Conservation (phyloP, 64 coral and sea anemone genomes). For the Pocillopora damicornis region DNA sequence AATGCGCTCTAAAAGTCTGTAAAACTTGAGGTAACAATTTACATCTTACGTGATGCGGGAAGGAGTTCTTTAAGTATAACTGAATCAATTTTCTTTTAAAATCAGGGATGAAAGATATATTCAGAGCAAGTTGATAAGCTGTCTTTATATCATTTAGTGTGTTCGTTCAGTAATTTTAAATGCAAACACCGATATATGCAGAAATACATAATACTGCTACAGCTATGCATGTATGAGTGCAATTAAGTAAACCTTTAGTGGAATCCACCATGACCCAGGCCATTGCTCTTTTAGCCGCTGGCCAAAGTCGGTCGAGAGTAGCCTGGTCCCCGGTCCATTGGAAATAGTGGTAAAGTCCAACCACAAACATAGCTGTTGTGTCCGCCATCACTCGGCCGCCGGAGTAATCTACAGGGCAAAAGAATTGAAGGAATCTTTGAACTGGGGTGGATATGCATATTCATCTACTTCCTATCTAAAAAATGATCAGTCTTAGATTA, state of each 20-base stretch:
- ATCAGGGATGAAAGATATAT: too few species aligned
- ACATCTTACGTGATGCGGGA: background rate
- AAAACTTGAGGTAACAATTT: background rate
- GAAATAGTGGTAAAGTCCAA: conserved; percentile 82
- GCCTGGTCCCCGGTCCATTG: conserved; percentile 73
- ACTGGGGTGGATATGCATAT: too few species aligned
- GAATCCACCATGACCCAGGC: conserved; percentile 71
- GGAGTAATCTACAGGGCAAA: conserved; percentile 58
- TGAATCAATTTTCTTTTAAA: too few species aligned
- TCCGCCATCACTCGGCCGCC: conserved; percentile 88
- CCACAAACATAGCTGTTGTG: conserved; percentile 76
- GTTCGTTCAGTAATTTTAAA: too few species aligned
- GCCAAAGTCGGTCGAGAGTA: conserved; percentile 64
- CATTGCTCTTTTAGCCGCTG: conserved; percentile 65
- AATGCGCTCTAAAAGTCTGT: too few species aligned
- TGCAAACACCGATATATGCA: background rate
- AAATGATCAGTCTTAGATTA: too few species aligned
- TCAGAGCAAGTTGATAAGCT: too few species aligned
- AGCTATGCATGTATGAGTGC: background rate
- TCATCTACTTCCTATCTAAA: too few species aligned
- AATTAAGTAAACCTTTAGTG: conserved; percentile 56
- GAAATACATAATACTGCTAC: background rate
- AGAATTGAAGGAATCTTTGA: background rate
- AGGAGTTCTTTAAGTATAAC: too few species aligned
- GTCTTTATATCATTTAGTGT: too few species aligned